Evolutionary conservation across 2,797 vertebrate genomes (phyloP).

Genomic region (Gambelia wislizenii): DNA sequence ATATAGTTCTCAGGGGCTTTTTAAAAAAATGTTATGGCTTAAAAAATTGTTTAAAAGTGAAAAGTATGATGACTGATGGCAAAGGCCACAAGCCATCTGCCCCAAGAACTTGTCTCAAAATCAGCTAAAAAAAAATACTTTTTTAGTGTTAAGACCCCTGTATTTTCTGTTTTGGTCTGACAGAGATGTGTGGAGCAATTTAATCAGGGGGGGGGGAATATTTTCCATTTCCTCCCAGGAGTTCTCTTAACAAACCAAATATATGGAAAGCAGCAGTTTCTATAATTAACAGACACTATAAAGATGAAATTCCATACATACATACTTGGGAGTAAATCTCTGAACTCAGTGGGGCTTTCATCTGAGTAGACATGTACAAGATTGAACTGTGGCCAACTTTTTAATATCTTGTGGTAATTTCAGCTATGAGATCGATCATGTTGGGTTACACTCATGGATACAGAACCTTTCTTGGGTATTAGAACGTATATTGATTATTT

Average conservation of each 20-base stretch:
- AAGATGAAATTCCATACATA: neutral
- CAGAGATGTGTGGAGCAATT: neutral
- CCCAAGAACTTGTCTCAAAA: slow-evolving; percentile 42
- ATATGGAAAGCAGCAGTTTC: neutral
- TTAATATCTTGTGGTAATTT: neutral
- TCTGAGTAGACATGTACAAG: neutral
- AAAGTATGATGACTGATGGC: neutral
- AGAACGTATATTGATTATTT: too few species aligned
- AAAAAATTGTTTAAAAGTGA: neutral
- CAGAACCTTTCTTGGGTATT: neutral
- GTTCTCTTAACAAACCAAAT: neutral
- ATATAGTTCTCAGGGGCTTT: neutral
- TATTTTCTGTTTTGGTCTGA: neutral
- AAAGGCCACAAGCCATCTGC: slow-evolving; percentile 35
- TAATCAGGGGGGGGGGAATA: neutral
- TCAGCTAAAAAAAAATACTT: neutral
- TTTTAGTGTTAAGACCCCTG: neutral
- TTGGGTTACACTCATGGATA: neutral
- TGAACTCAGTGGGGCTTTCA: neutral
- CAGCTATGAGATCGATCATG: neutral
- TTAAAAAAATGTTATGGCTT: neutral
- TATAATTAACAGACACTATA: neutral
- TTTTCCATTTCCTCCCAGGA: neutral
- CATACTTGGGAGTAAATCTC: neutral
- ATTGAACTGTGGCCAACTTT: neutral